Conservation (phyloP, 2,888 invertebrate genomes). For the Sesia apiformis region DNA sequence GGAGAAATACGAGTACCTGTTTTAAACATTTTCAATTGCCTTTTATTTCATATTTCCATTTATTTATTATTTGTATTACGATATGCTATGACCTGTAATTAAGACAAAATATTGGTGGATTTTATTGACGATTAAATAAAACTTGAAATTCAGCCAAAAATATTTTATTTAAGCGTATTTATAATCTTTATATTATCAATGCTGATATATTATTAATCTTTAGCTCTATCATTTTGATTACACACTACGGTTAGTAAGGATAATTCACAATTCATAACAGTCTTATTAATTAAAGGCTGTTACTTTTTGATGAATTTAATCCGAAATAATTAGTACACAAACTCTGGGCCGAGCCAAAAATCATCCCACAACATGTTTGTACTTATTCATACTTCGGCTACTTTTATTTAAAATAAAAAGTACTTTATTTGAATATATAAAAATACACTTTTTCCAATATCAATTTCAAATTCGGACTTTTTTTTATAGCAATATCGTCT, state of each 20-base stretch:
- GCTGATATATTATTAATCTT: constrained; percentile 71
- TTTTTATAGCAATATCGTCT: constrained; percentile 11
- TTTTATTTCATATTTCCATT: too few relatives aligned
- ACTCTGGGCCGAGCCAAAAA: constrained; percentile 49
- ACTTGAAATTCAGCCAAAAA: constrained; percentile 66
- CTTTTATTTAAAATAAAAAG: constrained; percentile 35
- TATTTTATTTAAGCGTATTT: constrained; percentile 76
- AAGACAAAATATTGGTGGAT: too few relatives aligned
- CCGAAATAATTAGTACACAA: constrained; percentile 42
- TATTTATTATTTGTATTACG: too few relatives aligned
- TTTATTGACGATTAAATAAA: constrained; percentile 29
- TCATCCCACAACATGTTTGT: constrained; percentile 55
- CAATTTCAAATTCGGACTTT: constrained; percentile 52
- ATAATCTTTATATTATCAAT: constrained; percentile 71
- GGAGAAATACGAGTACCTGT: too few relatives aligned
- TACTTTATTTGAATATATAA: constrained; percentile 48
- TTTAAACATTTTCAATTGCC: too few relatives aligned
- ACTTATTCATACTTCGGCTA: constrained; percentile 47
- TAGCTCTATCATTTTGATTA: constrained; percentile 58
- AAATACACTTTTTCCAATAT: constrained; percentile 59
- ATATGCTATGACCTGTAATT: too few relatives aligned
- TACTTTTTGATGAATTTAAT: constrained; percentile 33
- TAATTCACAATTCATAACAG: constrained; percentile 42
- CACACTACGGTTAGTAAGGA: constrained; percentile 35
- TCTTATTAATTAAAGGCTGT: constrained; percentile 14